Base-by-base conservation (phyloP, 2,888 invertebrate genomes). In the Nymphalis urticae region DNA sequence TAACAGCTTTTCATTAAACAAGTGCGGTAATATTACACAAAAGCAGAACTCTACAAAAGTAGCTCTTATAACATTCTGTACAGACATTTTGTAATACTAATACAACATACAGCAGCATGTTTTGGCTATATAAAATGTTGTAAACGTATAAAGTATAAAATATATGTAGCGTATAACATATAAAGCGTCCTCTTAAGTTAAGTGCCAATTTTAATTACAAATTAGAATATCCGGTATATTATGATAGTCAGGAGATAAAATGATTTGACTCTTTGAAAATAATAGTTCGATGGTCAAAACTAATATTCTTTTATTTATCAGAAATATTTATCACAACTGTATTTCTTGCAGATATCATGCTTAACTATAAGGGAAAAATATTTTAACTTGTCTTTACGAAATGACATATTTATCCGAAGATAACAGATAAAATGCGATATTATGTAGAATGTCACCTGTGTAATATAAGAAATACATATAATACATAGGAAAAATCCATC, bases 381-480 rank as follows among this genome's bases (percentile, higher is more conserved):
- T 63, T 68, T 67, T 63, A 62, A 64, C 64, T 24, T 56, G 64
- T 66, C 68, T 71, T 68, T 70, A 63, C 59, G 68, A 72, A 73
- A 74, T 75, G 76, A 74, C 76, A 70, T 61, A 70, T 77, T 77
- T 85, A 85, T 84, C 82, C 79, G 59, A 68, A 75, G 78, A 80
- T 81, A 82, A 72, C 63, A 68, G 82, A 85, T 84, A 83, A 80
- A 65, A 72, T 32, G 63, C 80, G 78, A 79, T 74, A 73, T 70
- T 51, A 56, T 16, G 19, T 54, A 27, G 48, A 54, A 9, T 50
- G 48, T 42, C 24, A 42, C 60, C 53, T 51, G 60, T 53, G 50
- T 53, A 48, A 32, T 24, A 3, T 13, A 21, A 2, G 27, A 32
- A 32, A 58, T 21, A 48, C 2, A 48, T 48, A n/a, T 17, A 48